A percentile compares a stretch with the other conserved stretches of the same genome.
phyloP scores from a whole-genome alignment of 2,888 invertebrate genomes.

The Dendrolimus houi region DNA sequence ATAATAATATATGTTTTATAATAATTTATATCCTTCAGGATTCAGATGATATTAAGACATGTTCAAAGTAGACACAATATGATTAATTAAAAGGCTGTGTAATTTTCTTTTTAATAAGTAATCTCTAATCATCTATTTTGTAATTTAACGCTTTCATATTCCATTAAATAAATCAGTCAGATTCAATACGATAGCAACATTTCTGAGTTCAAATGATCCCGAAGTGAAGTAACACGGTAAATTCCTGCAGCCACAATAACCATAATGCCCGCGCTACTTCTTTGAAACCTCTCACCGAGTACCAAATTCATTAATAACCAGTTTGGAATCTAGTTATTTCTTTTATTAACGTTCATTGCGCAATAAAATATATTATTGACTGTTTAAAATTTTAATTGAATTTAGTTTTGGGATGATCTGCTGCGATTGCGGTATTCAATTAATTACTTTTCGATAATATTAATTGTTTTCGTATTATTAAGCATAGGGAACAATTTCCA shows the following conservation, averaged over 20 bases:
- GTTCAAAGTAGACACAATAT: too few relatives aligned
- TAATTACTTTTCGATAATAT: background rate
- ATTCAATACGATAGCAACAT: too few relatives aligned
- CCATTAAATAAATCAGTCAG: too few relatives aligned
- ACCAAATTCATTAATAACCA: background rate
- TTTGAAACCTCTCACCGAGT: background rate
- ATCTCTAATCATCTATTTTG: too few relatives aligned
- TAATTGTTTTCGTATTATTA: background rate
- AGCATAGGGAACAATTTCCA: too few relatives aligned
- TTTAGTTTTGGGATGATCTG: background rate
- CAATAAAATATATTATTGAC: background rate
- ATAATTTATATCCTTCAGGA: too few relatives aligned
- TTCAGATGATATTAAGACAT: too few relatives aligned
- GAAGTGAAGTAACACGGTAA: background rate
- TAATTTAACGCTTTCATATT: too few relatives aligned
- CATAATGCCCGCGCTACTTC: background rate
- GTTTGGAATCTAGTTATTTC: background rate
- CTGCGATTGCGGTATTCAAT: background rate
- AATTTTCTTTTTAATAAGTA: too few relatives aligned
- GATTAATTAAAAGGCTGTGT: too few relatives aligned
- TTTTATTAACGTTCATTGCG: background rate
- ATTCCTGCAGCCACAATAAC: background rate
- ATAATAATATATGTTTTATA: too few relatives aligned
- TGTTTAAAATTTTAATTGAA: background rate
- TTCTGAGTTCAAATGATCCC: too few relatives aligned